Conservation (phyloP, 2,888 invertebrate species). For the Sinodicranocentrus sp. region DNA sequence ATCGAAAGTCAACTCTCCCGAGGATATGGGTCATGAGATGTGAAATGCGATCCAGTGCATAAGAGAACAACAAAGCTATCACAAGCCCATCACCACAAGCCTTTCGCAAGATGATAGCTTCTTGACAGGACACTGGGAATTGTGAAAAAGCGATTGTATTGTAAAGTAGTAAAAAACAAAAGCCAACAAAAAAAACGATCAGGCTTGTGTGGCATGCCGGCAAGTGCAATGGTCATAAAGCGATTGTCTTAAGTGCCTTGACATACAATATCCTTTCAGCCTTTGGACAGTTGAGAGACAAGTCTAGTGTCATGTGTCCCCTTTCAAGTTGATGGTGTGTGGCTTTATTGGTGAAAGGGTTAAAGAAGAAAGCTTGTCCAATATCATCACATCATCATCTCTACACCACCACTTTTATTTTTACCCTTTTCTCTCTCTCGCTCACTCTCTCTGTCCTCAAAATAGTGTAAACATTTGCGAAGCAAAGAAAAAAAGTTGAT, state of each 20-base stretch:
- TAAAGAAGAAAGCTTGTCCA: slow-evolving; percentile 47
- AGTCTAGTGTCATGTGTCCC: slow-evolving; percentile 61
- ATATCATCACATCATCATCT: slow-evolving; percentile 56
- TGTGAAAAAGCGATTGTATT: slow-evolving; percentile 29
- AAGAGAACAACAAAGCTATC: slow-evolving; percentile 22
- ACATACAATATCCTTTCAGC: slow-evolving; percentile 50
- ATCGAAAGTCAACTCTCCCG: slow-evolving; percentile 52
- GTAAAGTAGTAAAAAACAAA: slow-evolving; percentile 29
- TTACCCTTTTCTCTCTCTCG: not conserved
- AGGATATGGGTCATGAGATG: slow-evolving; percentile 18
- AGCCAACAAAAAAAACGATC: slow-evolving; percentile 16
- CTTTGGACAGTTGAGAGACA: slow-evolving; percentile 31
- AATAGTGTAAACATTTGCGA: not conserved
- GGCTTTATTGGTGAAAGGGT: slow-evolving; percentile 50
- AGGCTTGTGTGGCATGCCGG: slow-evolving; percentile 12
- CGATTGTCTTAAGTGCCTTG: slow-evolving; percentile 61
- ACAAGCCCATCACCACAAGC: slow-evolving; percentile 11
- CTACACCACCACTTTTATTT: slow-evolving; percentile 27
- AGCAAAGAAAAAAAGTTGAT: slow-evolving; percentile 7
- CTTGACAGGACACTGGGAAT: slow-evolving; percentile 43
- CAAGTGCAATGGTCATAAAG: slow-evolving; percentile 53
- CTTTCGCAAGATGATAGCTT: slow-evolving; percentile 3
- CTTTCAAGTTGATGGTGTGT: slow-evolving; percentile 43
- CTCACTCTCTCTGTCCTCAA: not conserved
- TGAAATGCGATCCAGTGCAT: not conserved